Conservation (phyloP, 2,888 invertebrate genomes). For the Dinocampus coccinellae region DNA sequence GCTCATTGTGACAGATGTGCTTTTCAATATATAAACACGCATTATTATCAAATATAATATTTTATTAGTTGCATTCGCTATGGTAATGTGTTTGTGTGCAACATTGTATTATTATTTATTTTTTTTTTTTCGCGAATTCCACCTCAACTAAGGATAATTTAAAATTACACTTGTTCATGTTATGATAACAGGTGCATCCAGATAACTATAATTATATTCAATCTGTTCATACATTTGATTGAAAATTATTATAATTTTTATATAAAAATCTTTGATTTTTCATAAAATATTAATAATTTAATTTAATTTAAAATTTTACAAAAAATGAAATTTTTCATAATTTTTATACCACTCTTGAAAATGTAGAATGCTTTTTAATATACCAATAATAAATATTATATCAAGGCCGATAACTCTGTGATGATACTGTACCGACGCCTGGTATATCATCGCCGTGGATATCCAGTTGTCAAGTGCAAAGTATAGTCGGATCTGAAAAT, state of each 20-base stretch:
- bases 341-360: neutral
- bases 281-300: neutral
- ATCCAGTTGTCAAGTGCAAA: too few species aligned
- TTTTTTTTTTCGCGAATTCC: too few species aligned
- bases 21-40: conserved; percentile 40
- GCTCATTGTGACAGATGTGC: conserved; percentile 59
- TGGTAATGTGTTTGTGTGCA: conserved; percentile 8
- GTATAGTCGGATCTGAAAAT: too few species aligned
- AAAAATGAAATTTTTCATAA: neutral
- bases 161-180: neutral
- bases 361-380: neutral
- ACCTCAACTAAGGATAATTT: neutral
- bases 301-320: neutral
- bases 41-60: conserved; percentile 42
- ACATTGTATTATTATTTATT: neutral
- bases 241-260: neutral
- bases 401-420: neutral
- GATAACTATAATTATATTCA: neutral
- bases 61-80: conserved; percentile 24
- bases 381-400: neutral
- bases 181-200: neutral
- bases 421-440: neutral
- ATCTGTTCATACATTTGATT: neutral
- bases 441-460: too few species aligned
- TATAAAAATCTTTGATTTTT: neutral